Evolutionary conservation across 2,888 invertebrate species (phyloP), one percentile per base, ranked within the genome.

Genomic region (Apodemia duryi): DNA sequence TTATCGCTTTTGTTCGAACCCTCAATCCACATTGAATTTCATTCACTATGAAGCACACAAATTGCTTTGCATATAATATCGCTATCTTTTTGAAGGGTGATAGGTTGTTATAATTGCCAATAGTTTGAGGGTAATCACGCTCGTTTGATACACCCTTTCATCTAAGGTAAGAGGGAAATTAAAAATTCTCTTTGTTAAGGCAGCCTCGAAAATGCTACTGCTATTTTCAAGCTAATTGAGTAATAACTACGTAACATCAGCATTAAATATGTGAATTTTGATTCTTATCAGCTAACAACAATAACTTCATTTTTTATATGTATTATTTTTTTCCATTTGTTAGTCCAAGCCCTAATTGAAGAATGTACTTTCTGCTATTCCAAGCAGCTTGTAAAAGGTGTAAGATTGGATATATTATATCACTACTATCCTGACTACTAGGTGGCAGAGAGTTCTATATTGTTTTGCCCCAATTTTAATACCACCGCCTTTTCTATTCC

Each of bases 51-150:
- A 11, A 32, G 54, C 54, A 57, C 13, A 57, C 13, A 57, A 29
- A 32, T 57, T 57, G 54, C 54, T 29, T 57, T 13, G 9, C 29
- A 11, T 57, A 57, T 13, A 57, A 71, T 77, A 78, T 75, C 76
- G 71, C 75, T 73, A 76, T 78, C 82, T 80, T 86, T 88, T 87
- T 87, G 86, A 86, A 78, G 83, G 76, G 7, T 49, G 83, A 84
- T 84, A 85, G 83, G 77, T 80, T 76, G 80, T 71, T 81, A 80
- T 88, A 86, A 89, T 88, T 88, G 85, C 83, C 86, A 86, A 88
- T 88, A 88, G 88, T 88, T 84, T 70, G 73, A 72, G 83, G 88
- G 84, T 73, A 57, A 57, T 57, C 57, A 57, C 11, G 32, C 57
- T 57, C 32, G 57, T 32, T 57, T 57, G 13, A 32, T 13, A 57